Base-by-base conservation (phyloP, 1,140 invertebrate genomes). In the Oreohelix idahoensis region DNA sequence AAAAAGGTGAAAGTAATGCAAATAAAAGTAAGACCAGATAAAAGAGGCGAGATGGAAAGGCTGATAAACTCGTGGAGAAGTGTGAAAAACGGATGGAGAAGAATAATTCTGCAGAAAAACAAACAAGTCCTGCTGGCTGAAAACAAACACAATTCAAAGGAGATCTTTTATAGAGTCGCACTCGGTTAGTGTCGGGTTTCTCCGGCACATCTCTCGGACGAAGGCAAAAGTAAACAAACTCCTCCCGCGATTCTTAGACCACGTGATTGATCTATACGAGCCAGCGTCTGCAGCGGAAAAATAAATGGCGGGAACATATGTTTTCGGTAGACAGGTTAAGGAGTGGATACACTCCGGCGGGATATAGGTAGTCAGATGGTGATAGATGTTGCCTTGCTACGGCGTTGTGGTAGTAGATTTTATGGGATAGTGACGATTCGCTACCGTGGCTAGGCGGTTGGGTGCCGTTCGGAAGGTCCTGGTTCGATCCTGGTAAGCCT, bases 301-400 rank as follows among this genome's bases (percentile, higher is more conserved):
- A 66, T 35, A 66, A 66, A 66, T 66, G 63, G 63, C 63, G n/a
- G 63, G 2, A 66, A 32, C 63, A 66, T 66, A 66, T 66, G 63
- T 66, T 66, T 66, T 8, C 1, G 1, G 53, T 2, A 58, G 15
- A 4, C 26, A 20, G 53, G 10, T 58, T 10, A 58, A 23, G 53
- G 10, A 58, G 53, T 10, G 53, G 53, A n/a, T 15, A 45, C 42
- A 8, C 42, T 45, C 15, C 42, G 15, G 5, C 42, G 5, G 42
- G 42, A 8, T n/a, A n/a, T n/a, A n/a, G n/a, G n/a, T n/a, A n/a
- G n/a, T n/a, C n/a, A n/a, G n/a, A n/a, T n/a, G n/a, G n/a, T n/a
- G n/a, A n/a, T n/a, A n/a, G n/a, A n/a, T n/a, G n/a, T n/a, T n/a
- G n/a, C n/a, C n/a, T n/a, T n/a, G n/a, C n/a, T n/a, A n/a, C n/a